These are phyloP conservation scores for Pseudopipra pipra DNA, from an alignment of 2,113 vertebrate genomes.

Conservation along the genomic window DNA sequence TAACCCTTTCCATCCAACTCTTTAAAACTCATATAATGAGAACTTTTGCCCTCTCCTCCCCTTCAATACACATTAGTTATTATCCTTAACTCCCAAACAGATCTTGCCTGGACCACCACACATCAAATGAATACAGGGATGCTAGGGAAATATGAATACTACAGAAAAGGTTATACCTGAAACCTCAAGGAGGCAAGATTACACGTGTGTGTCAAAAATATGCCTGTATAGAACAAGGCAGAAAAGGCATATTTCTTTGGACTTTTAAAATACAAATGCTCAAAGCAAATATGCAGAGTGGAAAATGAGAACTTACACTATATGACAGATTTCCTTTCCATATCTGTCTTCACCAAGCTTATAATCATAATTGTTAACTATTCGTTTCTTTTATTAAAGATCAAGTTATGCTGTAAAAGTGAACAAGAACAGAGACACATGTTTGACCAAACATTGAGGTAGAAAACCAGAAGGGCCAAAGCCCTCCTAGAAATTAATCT, in stretches of 20 bases:
- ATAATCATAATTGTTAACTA: background rate
- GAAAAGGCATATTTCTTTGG: background rate
- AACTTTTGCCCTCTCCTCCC: background rate
- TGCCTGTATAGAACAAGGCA: background rate
- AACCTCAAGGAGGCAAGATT: background rate
- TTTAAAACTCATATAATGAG: background rate
- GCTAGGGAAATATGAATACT: background rate
- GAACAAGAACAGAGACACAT: background rate
- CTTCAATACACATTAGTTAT: background rate
- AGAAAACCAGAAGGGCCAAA: background rate
- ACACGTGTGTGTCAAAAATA: background rate
- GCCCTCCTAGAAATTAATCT: background rate
- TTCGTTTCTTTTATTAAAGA: background rate
- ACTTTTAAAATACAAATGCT: background rate
- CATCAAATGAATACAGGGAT: background rate
- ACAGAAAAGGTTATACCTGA: background rate
- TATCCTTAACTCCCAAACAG: background rate
- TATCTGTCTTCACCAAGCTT: background rate
- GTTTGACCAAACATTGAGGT: background rate
- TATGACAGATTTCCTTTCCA: background rate
- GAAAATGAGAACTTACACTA: background rate
- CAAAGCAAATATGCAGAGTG: background rate
- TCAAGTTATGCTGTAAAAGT: background rate
- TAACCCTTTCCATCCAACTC: conserved; percentile 40
- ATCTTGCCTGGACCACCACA: background rate